A percentile compares a stretch with the other conserved stretches of the same genome.
Evolutionary conservation across 2,888 invertebrate species (phyloP).

Genomic region (Ennomos quercinarius): DNA sequence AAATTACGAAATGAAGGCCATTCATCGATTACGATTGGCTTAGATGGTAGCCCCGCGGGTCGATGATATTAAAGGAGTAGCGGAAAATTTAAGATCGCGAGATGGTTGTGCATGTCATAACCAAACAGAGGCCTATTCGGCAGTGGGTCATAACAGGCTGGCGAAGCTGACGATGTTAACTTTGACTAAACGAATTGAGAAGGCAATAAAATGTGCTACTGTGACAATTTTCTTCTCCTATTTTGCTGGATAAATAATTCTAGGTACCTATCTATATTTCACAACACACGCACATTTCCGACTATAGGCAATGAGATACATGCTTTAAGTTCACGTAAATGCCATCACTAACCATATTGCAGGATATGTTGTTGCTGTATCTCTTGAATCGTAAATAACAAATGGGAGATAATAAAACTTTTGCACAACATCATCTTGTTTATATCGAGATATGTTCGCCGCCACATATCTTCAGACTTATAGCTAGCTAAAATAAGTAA

Average conservation of each 20-base stretch:
- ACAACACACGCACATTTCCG: constrained; percentile 18
- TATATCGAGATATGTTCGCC: constrained; percentile 60
- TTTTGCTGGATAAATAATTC: constrained; percentile 13
- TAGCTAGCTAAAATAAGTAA: background rate
- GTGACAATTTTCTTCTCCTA: too few relatives aligned
- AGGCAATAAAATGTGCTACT: too few relatives aligned
- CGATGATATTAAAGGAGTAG: too few relatives aligned
- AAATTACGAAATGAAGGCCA: too few relatives aligned
- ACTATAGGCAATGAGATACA: constrained; percentile 21
- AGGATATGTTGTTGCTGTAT: constrained; percentile 72
- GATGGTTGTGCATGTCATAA: too few relatives aligned
- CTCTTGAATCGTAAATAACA: constrained; percentile 79
- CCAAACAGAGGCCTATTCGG: too few relatives aligned
- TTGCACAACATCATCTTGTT: constrained; percentile 71
- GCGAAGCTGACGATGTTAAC: too few relatives aligned
- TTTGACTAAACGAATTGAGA: too few relatives aligned
- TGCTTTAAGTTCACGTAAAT: constrained; percentile 43
- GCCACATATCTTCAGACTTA: constrained; percentile 27
- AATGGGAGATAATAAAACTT: constrained; percentile 74
- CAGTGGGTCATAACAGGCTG: too few relatives aligned
- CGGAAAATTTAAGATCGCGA: too few relatives aligned
- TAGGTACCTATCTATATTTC: constrained; percentile 7
- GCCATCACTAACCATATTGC: constrained; percentile 55
- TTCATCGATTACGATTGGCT: too few relatives aligned
- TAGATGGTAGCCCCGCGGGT: too few relatives aligned